Percentiles rank a stretch among this genome's conserved stretches.
Conservation (phyloP, 35 echinoderm and acorn worm species). For the Acanthaster planci region DNA sequence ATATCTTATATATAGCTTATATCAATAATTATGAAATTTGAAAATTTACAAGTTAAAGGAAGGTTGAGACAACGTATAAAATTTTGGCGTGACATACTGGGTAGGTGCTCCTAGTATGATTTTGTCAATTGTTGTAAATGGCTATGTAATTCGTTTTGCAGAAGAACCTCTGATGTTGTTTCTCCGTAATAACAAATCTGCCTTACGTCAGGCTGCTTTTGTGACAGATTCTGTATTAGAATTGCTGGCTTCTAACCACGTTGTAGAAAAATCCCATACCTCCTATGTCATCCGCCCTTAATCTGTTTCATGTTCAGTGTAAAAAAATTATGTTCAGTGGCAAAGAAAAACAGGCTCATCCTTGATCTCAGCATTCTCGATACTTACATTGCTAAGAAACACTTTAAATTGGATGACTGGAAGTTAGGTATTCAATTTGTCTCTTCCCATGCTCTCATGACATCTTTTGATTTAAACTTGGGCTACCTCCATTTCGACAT, state of each 20-base stretch:
- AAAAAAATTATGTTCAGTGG: no score
- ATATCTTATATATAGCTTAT: neutral
- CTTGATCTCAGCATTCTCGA: neutral
- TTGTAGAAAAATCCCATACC: neutral
- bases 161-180: neutral
- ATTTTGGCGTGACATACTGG: neutral
- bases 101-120: neutral
- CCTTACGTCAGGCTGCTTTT: neutral
- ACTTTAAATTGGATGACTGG: neutral
- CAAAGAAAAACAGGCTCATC: neutral
- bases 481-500: neutral
- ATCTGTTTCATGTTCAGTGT: neutral
- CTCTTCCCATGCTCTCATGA: neutral
- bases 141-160: neutral
- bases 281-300: neutral
- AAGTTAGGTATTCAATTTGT: neutral
- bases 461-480: neutral
- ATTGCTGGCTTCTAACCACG: neutral
- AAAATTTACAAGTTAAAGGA: neutral
- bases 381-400: neutral
- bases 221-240: no score
- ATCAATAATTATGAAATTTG: neutral
- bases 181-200: neutral
- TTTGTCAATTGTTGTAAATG: neutral
- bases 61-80: neutral